A percentile compares a stretch with the other conserved stretches of the same genome.
These are phyloP conservation scores for Yoshiicerus persimilis DNA, from an alignment of 1,140 invertebrate genomes.

Conservation along the genomic window DNA sequence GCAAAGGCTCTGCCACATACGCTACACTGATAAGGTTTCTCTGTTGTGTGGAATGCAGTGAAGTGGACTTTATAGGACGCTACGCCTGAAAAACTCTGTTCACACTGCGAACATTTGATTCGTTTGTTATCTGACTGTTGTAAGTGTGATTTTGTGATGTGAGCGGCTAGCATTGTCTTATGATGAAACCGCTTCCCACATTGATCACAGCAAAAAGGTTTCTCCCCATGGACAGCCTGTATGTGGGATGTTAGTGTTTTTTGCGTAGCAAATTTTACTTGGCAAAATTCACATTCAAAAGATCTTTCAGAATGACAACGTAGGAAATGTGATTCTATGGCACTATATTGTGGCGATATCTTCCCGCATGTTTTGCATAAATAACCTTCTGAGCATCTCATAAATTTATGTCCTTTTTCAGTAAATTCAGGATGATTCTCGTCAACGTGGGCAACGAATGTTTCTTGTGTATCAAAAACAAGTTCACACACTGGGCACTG, in stretches of 20 bases:
- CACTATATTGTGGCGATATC: not conserved
- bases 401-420: no score
- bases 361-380: not conserved
- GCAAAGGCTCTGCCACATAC: not conserved
- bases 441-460: not conserved
- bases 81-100: not conserved
- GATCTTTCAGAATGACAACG: not conserved
- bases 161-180: not conserved
- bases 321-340: not conserved
- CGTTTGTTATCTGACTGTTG: not conserved
- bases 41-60: not conserved
- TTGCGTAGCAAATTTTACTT: not conserved
- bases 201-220: not conserved
- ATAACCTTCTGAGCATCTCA: no score
- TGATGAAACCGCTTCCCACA: not conserved
- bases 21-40: not conserved
- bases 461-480: not conserved
- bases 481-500: not conserved
- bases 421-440: not conserved
- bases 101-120: not conserved
- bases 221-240: not conserved
- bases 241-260: not conserved
- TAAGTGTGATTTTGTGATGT: not conserved
- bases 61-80: not conserved
- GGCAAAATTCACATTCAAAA: not conserved